phyloP scores from a whole-genome alignment of 2,888 invertebrate species.

The Microctonus aethiopoides region DNA sequence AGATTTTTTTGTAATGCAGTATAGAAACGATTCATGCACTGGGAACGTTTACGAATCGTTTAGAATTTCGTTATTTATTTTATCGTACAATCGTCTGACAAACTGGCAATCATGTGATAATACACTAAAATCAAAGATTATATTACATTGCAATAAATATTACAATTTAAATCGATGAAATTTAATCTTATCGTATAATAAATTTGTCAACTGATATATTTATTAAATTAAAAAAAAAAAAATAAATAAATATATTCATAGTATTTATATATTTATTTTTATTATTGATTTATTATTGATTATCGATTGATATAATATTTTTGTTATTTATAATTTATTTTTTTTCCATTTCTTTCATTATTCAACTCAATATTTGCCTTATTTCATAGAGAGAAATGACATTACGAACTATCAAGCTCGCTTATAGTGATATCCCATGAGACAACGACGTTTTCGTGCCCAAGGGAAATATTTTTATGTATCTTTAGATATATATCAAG shows the following conservation, averaged over 20 bases:
- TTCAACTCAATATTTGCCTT: constrained; percentile 4
- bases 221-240: neutral
- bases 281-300: constrained; percentile 1
- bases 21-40: no score
- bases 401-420: constrained; percentile 11
- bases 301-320: no score
- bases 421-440: constrained; percentile 14
- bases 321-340: neutral
- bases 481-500: constrained; percentile 16
- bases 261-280: neutral
- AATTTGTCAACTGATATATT: no score
- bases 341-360: neutral
- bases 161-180: no score
- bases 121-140: no score
- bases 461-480: constrained; percentile 23
- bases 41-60: no score
- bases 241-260: neutral
- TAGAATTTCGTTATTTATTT: no score
- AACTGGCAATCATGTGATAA: no score
- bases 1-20: no score
- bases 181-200: no score
- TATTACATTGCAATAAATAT: no score
- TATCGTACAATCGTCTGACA: no score
- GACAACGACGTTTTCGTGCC: constrained; percentile 4
- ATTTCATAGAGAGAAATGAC: constrained; percentile 3